Evolutionary conservation across 2,888 invertebrate species (phyloP).

Genomic region (Alitta virens): DNA sequence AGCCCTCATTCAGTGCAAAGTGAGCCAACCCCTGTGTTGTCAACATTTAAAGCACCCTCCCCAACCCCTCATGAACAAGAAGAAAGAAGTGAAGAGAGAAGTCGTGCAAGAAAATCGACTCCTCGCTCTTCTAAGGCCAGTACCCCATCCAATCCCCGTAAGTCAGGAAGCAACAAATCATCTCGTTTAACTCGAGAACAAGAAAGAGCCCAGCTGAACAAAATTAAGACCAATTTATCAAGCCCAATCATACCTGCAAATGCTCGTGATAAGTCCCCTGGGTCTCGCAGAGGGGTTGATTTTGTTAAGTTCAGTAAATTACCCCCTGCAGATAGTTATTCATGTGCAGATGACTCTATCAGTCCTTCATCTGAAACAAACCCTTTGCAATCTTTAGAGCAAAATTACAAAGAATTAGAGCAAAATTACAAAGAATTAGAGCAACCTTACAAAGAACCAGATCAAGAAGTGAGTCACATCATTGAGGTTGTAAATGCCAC

Average conservation of each 20-base stretch:
- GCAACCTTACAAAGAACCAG: not conserved
- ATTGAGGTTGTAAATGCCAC: slow-evolving; percentile 6
- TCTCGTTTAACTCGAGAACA: slow-evolving; percentile 15
- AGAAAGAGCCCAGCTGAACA: slow-evolving; percentile 20
- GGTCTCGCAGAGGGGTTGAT: slow-evolving; percentile 22
- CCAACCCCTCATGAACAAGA: not conserved
- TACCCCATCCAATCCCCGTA: too few relatives aligned
- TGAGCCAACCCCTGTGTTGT: not conserved
- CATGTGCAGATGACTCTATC: slow-evolving; percentile 54
- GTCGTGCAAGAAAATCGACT: too few relatives aligned
- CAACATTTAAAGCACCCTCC: slow-evolving; percentile 5
- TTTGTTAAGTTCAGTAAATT: slow-evolving; percentile 32
- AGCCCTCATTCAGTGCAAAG: not conserved
- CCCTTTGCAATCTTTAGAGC: slow-evolving; percentile 5
- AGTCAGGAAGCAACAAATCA: too few relatives aligned
- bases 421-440: not conserved
- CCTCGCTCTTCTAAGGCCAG: too few relatives aligned
- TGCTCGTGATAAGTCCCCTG: slow-evolving; percentile 15
- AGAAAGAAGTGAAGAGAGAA: too few relatives aligned
- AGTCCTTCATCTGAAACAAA: slow-evolving; percentile 39
- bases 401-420: not conserved
- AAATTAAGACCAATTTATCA: slow-evolving; percentile 22
- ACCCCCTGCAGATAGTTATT: slow-evolving; percentile 50
- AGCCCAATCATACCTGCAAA: slow-evolving; percentile 15
- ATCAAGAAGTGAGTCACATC: not conserved